Conservation (phyloP, 2,113 vertebrate species). For the Centropus unirufus region DNA sequence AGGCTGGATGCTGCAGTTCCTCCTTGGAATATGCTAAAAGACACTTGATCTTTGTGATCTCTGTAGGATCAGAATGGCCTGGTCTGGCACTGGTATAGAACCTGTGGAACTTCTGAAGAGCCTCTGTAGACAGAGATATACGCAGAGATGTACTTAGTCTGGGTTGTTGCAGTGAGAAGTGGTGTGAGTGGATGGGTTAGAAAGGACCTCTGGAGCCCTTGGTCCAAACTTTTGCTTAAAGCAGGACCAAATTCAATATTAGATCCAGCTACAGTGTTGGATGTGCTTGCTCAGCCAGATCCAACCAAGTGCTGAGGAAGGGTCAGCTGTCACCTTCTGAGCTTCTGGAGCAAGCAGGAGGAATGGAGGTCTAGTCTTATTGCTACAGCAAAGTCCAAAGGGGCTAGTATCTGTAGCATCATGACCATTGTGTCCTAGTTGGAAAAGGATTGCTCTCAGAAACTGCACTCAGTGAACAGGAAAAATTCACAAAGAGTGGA, state of each 20-base stretch:
- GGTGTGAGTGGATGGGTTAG: not conserved
- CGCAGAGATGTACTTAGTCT: not conserved
- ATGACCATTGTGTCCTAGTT: not conserved
- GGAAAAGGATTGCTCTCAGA: not conserved
- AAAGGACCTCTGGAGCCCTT: not conserved
- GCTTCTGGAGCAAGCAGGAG: not conserved
- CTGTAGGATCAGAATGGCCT: not conserved
- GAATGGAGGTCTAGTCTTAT: not conserved
- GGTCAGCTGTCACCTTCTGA: not conserved
- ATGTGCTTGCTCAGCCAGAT: not conserved
- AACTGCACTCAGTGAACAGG: not conserved
- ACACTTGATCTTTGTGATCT: not conserved
- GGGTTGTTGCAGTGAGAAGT: not conserved
- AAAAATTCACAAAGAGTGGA: not conserved
- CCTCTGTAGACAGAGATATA: not conserved
- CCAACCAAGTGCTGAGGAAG: not conserved
- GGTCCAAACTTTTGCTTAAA: not conserved
- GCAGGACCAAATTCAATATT: not conserved
- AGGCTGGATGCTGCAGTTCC: not conserved
- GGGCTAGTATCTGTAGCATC: not conserved
- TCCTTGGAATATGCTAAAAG: not conserved
- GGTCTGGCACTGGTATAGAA: not conserved
- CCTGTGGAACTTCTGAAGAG: not conserved
- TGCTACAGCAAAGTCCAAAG: not conserved
- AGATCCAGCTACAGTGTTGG: not conserved